Evolutionary conservation across 1,140 invertebrate genomes (phyloP), one percentile per base, ranked within the genome.

Genomic region (Himalopsyche phryganea): DNA sequence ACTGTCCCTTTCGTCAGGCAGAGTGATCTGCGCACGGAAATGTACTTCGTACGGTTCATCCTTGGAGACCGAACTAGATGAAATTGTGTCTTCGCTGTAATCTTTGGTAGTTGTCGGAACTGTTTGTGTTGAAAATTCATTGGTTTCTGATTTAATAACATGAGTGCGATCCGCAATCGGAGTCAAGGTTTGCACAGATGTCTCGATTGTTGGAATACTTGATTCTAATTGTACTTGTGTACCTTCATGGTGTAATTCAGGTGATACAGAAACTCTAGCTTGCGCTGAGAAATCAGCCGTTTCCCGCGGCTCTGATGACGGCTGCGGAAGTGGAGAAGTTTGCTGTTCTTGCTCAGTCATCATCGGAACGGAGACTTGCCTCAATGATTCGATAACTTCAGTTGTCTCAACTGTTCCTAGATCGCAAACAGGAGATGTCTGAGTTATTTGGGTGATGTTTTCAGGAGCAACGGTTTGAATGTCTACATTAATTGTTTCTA

Each of bases 11-110:
- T 65, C 70, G 36, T 82, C 77, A 0, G 83, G 83, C 60, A 85
- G 77, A 14, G 77, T 78, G 33, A 85, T 76, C 60, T 80, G 76
- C n/a, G 83, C 81, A 65, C 79, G 69, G 17, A 85, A 76, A 60
- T 84, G 81, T 5, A 85, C 70, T 69, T 85, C 83, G 57, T 82
- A 85, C 2, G 81, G 81, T 61, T 85, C 83, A 49, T 81, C 81
- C 49, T 77, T 69, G 5, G 78, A 81, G 42, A 75, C 72, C 20
- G 73, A 74, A 55, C 72, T 71, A 3, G 74, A 72, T 67, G 68
- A 61, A 13, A 38, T 14, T 14, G 47, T 48, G 5, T 63, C 53
- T 15, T 68, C 67, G 23, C 70, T 65, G 6, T 65, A 49, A 48
- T 66, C 70, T 53, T 57, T 40, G 11, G 69, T 65, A 15, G 65